Evolutionary conservation across 2,797 vertebrate genomes (phyloP).

Genomic region (Chelon auratus): DNA sequence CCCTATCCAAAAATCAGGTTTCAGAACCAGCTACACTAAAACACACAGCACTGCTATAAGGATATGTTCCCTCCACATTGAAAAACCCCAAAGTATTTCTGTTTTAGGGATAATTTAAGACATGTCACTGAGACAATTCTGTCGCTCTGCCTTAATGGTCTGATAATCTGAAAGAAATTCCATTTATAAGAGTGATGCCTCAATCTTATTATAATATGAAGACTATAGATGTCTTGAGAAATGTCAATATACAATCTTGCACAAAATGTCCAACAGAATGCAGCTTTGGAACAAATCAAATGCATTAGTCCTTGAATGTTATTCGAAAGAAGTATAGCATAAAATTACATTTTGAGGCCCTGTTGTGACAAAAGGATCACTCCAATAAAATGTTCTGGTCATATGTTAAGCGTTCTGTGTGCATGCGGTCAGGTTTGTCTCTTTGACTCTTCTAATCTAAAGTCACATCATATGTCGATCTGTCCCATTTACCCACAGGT

Average conservation of each 20-base stretch:
- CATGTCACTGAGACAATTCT: not conserved
- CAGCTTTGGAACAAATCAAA: not conserved
- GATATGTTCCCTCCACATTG: slow-evolving; percentile 6
- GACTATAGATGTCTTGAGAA: not conserved
- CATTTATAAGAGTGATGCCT: not conserved
- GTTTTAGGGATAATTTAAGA: not conserved
- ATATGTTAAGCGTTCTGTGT: slow-evolving; percentile 48
- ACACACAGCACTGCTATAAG: not conserved
- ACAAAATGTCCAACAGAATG: not conserved
- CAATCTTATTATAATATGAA: not conserved
- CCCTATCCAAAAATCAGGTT: slow-evolving; percentile 52
- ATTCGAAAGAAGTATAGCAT: slow-evolving; percentile 7
- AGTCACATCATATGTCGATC: slow-evolving; percentile 73
- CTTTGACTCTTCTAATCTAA: slow-evolving; percentile 48
- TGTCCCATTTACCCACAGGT: slow-evolving; percentile 55
- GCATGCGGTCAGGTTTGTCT: slow-evolving; percentile 35
- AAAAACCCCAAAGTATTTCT: not conserved
- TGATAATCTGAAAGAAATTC: not conserved
- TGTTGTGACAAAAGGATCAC: slow-evolving; percentile 21
- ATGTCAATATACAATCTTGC: not conserved
- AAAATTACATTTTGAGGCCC: slow-evolving; percentile 8
- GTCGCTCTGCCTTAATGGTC: not conserved
- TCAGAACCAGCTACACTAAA: slow-evolving; percentile 13
- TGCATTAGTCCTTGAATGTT: not conserved
- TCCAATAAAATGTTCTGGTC: slow-evolving; percentile 45